Evolutionary conservation across 1,140 invertebrate genomes (phyloP).

Genomic region (Zophobas morio): DNA sequence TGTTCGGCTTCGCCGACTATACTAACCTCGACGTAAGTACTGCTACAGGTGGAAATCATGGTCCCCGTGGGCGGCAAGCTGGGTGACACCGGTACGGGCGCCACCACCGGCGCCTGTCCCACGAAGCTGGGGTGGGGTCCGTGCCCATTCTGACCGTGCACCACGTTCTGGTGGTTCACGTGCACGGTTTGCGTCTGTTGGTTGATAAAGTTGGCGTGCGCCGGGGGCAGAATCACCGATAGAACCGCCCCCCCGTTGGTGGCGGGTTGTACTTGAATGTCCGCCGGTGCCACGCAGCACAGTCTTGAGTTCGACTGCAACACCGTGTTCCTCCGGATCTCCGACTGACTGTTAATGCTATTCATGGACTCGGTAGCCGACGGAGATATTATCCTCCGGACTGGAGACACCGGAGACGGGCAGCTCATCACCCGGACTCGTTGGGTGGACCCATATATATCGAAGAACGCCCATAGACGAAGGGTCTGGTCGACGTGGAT

Average conservation of each 20-base stretch:
- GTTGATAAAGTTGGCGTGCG: constrained; percentile 66
- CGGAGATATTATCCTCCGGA: constrained; percentile 64
- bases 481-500: constrained; percentile 96
- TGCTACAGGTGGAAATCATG: constrained; percentile 74
- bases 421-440: constrained; percentile 81
- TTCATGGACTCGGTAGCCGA: constrained; percentile 70
- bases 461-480: constrained; percentile 94
- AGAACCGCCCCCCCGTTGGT: constrained; percentile 80
- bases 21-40: constrained; percentile 74
- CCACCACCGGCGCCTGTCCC: constrained; percentile 51
- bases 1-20: neutral
- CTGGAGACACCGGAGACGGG: constrained; percentile 66
- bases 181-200: constrained; percentile 60
- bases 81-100: constrained; percentile 57
- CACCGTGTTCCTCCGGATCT: constrained; percentile 65
- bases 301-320: constrained; percentile 66
- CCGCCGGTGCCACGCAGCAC: constrained; percentile 69
- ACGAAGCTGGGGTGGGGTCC: constrained; percentile 57
- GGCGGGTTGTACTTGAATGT: constrained; percentile 76
- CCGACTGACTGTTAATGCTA: constrained; percentile 68
- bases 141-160: constrained; percentile 53
- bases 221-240: constrained; percentile 84
- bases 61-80: constrained; percentile 66
- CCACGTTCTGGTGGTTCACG: constrained; percentile 60
- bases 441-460: constrained; percentile 95